Base-by-base conservation (phyloP, 2,888 invertebrate genomes). In the Bellardia pandia region DNA sequence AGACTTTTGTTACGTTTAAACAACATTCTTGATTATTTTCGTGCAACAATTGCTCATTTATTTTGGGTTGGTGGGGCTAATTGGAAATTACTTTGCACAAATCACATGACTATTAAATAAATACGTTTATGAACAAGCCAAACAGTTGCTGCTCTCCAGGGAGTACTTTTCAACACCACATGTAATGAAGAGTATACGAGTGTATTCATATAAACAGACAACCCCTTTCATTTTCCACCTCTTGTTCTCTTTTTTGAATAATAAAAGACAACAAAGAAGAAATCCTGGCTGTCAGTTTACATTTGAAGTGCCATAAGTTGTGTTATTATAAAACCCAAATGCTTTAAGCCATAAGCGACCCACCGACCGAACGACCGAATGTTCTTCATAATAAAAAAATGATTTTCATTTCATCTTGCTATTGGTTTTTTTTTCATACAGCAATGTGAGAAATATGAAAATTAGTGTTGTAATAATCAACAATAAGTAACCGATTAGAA, bases 301-400 rank as follows among this genome's bases (percentile, higher is more conserved):
- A 92, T 93, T 91, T 91, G 90, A 92, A 92, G 93, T 93, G 93
- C 92, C 93, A 93, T 93, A 93, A 93, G 93, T 93, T 92, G 92
- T 92, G 92, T 93, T 91, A 93, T 93, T 93, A 93, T 78, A 78
- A 82, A 93, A 92, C 91, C 92, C 91, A 93, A 92, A 93, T 90
- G 92, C 91, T 91, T 90, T 75, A 80, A 86, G 88, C 89, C 86
- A 86, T 85, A 79, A 86, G 88, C 79, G 75, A 56, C 79, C 64
- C 64, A 42, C 3, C 11, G 45, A 64, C 37, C 56, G 60, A 33
- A 33, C 3, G 45, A 64, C 77, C 60, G 48, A 71, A 40, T 58
- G 62, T 66, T 75, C 9, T 58, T 77, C 68, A 72, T 77, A 40
- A 64, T 42, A 66, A 78, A 56, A 66, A 56, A 74, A 68, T 75